Conservation (phyloP, 2,113 vertebrate genomes). For the Pluvialis apricaria region DNA sequence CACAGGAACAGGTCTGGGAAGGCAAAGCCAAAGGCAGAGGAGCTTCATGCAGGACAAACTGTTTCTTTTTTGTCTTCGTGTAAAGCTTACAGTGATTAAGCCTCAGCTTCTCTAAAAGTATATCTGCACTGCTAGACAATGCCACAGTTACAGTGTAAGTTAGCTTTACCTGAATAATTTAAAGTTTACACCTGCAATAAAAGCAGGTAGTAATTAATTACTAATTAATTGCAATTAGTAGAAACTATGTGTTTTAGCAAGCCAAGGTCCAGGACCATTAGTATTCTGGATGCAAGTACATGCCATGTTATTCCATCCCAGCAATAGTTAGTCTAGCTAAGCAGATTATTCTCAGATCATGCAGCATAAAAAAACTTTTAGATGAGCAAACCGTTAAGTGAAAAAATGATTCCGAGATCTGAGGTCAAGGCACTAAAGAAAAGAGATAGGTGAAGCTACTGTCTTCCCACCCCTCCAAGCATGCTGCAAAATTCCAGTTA, state of each 20-base stretch:
- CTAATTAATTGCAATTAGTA: neutral
- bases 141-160: neutral
- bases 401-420: neutral
- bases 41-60: neutral
- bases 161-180: neutral
- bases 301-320: neutral
- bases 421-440: neutral
- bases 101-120: neutral
- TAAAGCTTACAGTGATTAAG: neutral
- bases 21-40: neutral
- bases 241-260: neutral
- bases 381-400: neutral
- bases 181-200: neutral
- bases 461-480: neutral
- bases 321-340: neutral
- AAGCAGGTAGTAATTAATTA: no score
- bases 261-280: neutral
- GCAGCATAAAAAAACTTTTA: neutral
- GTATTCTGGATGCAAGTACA: neutral
- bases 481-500: neutral
- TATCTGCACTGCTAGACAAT: neutral
- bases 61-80: neutral
- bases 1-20: neutral
- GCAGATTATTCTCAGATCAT: neutral
- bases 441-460: neutral